A percentile compares a stretch with the other conserved stretches of the same genome.
phyloP scores from a whole-genome alignment of 2,888 invertebrate genomes.

The Ochlodes sylvanus region DNA sequence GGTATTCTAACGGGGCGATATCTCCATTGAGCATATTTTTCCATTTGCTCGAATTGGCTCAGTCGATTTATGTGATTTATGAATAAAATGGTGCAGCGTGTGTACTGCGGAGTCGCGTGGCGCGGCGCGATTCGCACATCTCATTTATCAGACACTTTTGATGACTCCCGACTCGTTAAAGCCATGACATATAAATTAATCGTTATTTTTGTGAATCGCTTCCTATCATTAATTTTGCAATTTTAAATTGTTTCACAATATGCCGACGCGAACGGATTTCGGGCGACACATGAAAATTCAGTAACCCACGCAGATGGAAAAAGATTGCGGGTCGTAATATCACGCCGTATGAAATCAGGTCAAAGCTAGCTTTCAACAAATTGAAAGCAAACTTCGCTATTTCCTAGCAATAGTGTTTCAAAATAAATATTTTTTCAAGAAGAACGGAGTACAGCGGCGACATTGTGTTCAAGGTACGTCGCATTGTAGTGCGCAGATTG shows the following conservation, averaged over 20 bases:
- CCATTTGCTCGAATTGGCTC: conserved; percentile 58
- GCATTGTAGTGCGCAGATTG: conserved; percentile 49
- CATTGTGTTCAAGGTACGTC: conserved; percentile 42
- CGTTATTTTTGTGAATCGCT: conserved; percentile 18
- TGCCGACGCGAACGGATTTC: conserved; percentile 1
- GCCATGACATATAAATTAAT: conserved; percentile 52
- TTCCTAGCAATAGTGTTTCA: conserved; percentile 46
- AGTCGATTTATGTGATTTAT: conserved; percentile 61
- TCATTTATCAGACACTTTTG: conserved; percentile 60
- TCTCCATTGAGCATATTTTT: conserved; percentile 66
- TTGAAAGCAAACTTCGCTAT: conserved; percentile 57
- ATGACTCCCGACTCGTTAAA: conserved; percentile 53
- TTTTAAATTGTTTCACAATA: conserved; percentile 23
- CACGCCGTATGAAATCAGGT: conserved; percentile 54
- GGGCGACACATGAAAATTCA: conserved; percentile 9
- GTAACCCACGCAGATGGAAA: conserved; percentile 25
- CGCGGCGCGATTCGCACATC: conserved; percentile 29
- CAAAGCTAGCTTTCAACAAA: conserved; percentile 62
- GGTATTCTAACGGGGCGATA: conserved; percentile 55
- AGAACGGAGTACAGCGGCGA: conserved; percentile 39
- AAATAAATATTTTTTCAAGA: conserved; percentile 39
- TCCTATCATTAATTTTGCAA: conserved; percentile 16
- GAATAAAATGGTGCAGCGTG: conserved; percentile 50
- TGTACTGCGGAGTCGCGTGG: conserved; percentile 16
- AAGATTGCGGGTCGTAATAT: conserved; percentile 28